phyloP scores from a whole-genome alignment of 2,888 invertebrate species.

The Lithophane semibrunnea region DNA sequence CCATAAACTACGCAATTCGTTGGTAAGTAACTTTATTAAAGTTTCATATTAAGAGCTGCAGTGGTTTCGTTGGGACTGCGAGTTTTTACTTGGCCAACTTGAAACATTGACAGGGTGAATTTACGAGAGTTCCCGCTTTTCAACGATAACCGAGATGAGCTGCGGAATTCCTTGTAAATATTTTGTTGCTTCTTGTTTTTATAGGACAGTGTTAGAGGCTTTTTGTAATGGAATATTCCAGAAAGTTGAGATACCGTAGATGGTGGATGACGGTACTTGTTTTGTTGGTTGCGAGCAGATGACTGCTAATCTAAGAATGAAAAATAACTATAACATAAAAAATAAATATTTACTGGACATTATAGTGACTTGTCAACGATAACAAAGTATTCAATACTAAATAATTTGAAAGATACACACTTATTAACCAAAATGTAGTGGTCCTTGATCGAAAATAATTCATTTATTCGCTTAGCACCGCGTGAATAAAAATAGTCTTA shows the following conservation, averaged over 20 bases:
- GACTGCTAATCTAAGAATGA: not conserved
- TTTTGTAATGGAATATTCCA: slow-evolving; percentile 51
- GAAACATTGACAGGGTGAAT: slow-evolving; percentile 80
- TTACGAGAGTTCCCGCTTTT: slow-evolving; percentile 72
- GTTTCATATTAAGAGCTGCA: slow-evolving; percentile 71
- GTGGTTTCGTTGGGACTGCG: slow-evolving; percentile 63
- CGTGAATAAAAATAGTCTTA: slow-evolving; percentile 34
- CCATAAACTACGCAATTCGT: slow-evolving; percentile 63
- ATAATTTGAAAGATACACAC: not conserved
- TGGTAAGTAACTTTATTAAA: slow-evolving; percentile 67
- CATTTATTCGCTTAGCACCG: slow-evolving; percentile 24
- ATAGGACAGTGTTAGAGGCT: slow-evolving; percentile 34
- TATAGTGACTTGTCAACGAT: not conserved
- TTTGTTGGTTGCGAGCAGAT: not conserved
- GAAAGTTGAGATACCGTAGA: slow-evolving; percentile 35
- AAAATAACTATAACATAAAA: too few species aligned
- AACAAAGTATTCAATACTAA: too few species aligned
- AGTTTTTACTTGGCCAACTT: slow-evolving; percentile 78
- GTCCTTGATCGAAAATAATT: slow-evolving; percentile 19
- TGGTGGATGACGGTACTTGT: not conserved
- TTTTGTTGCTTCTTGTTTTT: slow-evolving; percentile 63
- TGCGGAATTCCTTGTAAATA: slow-evolving; percentile 63
- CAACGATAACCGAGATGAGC: slow-evolving; percentile 69
- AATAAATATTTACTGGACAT: not conserved
- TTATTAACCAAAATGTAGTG: not conserved